phyloP scores from a whole-genome alignment of 2,797 vertebrate genomes.

The Myotis myotis region DNA sequence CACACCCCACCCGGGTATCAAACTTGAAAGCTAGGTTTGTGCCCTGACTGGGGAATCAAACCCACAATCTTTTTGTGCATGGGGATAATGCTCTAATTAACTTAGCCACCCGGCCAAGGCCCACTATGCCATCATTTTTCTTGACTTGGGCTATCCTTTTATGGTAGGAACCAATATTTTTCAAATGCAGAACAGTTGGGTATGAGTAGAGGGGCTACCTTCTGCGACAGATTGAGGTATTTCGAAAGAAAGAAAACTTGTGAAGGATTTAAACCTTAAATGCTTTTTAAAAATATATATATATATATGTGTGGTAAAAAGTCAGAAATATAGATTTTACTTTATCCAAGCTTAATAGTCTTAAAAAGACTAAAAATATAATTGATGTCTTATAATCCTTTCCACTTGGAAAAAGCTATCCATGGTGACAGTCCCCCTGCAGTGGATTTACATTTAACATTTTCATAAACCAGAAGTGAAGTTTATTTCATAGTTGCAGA shows the following conservation, averaged over 20 bases:
- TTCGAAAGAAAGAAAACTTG: neutral
- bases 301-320: neutral
- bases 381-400: neutral
- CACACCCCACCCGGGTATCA: neutral
- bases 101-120: neutral
- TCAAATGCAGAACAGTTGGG: neutral
- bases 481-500: slow-evolving; percentile 42
- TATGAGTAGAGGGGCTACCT: neutral
- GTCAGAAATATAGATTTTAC: neutral
- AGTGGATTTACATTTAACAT: neutral
- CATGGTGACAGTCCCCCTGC: neutral
- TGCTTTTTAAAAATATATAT: no score
- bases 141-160: neutral
- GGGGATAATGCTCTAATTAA: neutral
- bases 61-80: neutral
- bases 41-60: neutral
- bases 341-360: neutral
- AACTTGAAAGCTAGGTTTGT: neutral
- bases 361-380: neutral
- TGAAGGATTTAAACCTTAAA: neutral
- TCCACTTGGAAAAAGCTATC: neutral
- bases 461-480: neutral
- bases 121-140: neutral
- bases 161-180: neutral
- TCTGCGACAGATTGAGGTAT: neutral